Conservation (phyloP, 2,113 vertebrate species). For the Nasalis larvatus region DNA sequence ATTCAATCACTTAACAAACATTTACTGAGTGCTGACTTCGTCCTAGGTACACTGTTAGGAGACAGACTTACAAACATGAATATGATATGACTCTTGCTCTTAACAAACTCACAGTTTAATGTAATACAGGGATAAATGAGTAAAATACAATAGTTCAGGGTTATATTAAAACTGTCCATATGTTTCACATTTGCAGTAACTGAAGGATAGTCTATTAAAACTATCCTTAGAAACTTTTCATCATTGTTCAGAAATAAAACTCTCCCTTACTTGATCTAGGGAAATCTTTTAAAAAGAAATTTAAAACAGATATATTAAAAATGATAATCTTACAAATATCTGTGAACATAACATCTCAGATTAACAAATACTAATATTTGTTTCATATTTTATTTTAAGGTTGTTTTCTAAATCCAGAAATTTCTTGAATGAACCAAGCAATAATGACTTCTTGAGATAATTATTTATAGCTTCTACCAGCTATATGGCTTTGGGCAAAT, state of each 20-base stretch:
- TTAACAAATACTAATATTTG: slow-evolving; percentile 43
- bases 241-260: slow-evolving; percentile 9
- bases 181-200: slow-evolving; percentile 24
- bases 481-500: neutral
- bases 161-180: neutral
- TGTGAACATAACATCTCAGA: neutral
- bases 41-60: neutral
- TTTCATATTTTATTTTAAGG: slow-evolving; percentile 30
- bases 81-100: neutral
- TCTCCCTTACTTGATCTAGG: neutral
- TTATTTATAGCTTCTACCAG: neutral
- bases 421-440: slow-evolving; percentile 22
- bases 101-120: neutral
- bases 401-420: slow-evolving; percentile 47
- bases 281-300: slow-evolving; percentile 16
- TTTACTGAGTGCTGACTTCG: neutral
- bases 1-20: slow-evolving; percentile 27
- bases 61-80: slow-evolving; percentile 11
- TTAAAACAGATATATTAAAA: neutral
- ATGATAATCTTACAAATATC: neutral
- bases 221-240: neutral
- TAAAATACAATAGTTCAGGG: neutral
- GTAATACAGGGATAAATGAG: slow-evolving; percentile 3
- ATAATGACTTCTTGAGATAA: slow-evolving; percentile 34
- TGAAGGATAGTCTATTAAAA: slow-evolving; percentile 5